phyloP scores from a whole-genome alignment of 2,113 vertebrate genomes.

The Tragulus kanchil region DNA sequence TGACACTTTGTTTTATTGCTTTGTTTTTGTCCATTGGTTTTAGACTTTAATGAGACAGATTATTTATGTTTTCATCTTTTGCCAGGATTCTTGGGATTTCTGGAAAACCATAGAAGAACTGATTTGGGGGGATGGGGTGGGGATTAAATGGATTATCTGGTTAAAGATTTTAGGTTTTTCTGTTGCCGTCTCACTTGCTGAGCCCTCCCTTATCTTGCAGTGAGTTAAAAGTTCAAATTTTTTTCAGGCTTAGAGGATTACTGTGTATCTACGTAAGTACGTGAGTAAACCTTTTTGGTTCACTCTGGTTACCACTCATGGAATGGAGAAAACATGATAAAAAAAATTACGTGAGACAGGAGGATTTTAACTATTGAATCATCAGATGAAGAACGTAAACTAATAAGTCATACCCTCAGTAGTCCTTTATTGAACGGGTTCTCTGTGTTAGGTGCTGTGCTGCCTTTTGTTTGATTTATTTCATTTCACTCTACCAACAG shows the following conservation, averaged over 20 bases:
- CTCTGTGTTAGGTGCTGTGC: background rate
- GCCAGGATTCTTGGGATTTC: background rate
- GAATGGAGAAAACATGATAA: background rate
- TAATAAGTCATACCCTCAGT: background rate
- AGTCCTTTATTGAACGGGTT: background rate
- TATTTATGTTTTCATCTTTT: background rate
- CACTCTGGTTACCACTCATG: background rate
- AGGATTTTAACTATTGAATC: background rate
- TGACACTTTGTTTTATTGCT: background rate
- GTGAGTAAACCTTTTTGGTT: background rate
- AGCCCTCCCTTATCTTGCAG: background rate
- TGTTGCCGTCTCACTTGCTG: background rate
- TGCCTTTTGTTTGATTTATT: background rate
- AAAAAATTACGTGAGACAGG: background rate
- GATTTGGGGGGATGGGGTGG: background rate
- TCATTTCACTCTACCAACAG: background rate
- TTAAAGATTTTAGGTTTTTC: background rate
- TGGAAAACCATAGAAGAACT: background rate
- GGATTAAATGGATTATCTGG: background rate
- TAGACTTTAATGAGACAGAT: background rate
- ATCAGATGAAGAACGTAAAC: background rate
- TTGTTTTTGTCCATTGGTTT: background rate
- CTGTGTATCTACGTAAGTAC: background rate
- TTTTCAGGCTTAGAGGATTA: slow-evolving; percentile 7
- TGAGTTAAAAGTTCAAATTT: background rate